Conservation (phyloP, 37 sponge, comb jelly and placozoan species). For the Cliona cf. orientalis region DNA sequence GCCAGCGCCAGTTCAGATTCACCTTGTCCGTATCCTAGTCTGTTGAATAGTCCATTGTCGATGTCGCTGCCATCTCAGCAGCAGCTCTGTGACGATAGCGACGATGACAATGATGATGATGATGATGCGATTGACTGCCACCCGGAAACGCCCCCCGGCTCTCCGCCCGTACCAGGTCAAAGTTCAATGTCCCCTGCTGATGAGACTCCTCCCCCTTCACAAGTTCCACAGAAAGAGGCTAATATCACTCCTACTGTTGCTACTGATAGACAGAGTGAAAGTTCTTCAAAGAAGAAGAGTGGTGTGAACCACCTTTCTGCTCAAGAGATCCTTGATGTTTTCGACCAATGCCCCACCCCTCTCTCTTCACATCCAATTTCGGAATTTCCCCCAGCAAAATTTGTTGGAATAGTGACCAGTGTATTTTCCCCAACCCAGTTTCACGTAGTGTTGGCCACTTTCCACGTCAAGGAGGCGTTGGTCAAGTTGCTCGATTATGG, state of each 20-base stretch:
- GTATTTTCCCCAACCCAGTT: background rate
- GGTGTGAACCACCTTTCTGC: too few species aligned
- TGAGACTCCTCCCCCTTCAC: too few species aligned
- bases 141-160: background rate
- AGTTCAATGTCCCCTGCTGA: too few species aligned
- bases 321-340: too few species aligned
- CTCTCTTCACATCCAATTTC: conserved; percentile 2
- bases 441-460: conserved; percentile 20
- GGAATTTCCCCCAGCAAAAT: conserved; percentile 19
- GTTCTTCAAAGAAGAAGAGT: background rate
- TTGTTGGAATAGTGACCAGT: conserved; percentile 16
- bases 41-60: background rate
- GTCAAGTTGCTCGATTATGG: background rate
- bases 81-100: background rate
- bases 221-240: background rate
- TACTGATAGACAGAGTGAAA: background rate
- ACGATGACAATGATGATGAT: background rate
- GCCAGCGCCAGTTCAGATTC: too few species aligned
- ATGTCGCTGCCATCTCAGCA: background rate
- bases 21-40: too few species aligned
- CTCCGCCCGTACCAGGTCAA: too few species aligned
- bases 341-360: background rate
- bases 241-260: background rate
- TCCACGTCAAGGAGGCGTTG: conserved; percentile 38
- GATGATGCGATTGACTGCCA: background rate